Evolutionary conservation across 2,797 vertebrate species (phyloP), one percentile per base, ranked within the genome.

Genomic region (Halcyon leucocephala): DNA sequence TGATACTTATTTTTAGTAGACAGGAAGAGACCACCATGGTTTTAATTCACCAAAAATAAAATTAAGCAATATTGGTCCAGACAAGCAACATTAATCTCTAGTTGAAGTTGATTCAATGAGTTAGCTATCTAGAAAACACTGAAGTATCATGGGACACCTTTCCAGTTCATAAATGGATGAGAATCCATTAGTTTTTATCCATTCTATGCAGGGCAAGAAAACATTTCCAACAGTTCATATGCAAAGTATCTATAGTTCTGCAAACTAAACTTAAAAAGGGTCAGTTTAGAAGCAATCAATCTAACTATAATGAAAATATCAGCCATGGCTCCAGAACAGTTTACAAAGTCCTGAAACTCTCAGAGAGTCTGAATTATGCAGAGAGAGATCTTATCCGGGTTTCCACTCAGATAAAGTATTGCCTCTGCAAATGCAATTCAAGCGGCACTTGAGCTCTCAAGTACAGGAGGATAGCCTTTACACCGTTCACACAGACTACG

Each of bases 11-110:
- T 79, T 73, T 60, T 17, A 78, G 44, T 10, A 70, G 31, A 69
- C 10, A 39, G 48, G 10, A 70, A 6, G 13, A 81, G 21, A 60
- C 2, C 2, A 66, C 31, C 16, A 28, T 0, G 5, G 22, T 15
- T 91, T 82, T 79, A 82, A 80, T 62, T 72, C 2, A 64, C 8
- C 25, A 66, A 83, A 95, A 89, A 54, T 29, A 51, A 78, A 89
- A 82, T 54, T 31, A 93, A 62, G 18, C 42, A 48, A 64, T 16
- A 85, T 2, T 26, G 31, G 24, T 33, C 22, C 57, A 72, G 41
- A 89, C 20, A 84, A 85, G 22, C 22, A 84, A 41, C 15, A 44
- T 61, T 71, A 69, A 78, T 62, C 16, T 51, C 66, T 48, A 89
- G 76, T 1, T 66, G 18, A 73, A 48, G 33, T 11, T 25, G 17